phyloP scores from a whole-genome alignment of 2,797 vertebrate species.

The Sciaenops ocellatus region DNA sequence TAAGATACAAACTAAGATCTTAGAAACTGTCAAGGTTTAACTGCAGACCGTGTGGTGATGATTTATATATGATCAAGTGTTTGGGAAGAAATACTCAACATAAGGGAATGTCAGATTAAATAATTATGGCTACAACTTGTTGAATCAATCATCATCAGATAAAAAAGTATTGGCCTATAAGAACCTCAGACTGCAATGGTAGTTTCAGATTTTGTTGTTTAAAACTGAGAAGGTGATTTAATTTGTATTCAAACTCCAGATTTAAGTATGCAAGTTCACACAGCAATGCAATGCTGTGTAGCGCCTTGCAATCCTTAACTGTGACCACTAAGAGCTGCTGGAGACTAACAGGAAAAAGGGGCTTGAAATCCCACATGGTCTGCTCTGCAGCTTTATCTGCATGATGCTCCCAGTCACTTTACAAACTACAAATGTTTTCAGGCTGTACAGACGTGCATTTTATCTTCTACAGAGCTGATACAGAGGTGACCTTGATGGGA shows the following conservation, averaged over 20 bases:
- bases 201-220: not conserved
- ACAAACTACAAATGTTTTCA: constrained; percentile 17
- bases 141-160: too few relatives aligned
- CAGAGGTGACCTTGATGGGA: constrained; percentile 27
- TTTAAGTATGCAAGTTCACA: not conserved
- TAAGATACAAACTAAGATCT: constrained; percentile 45
- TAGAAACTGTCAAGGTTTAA: constrained; percentile 12
- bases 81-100: constrained; percentile 19
- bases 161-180: too few relatives aligned
- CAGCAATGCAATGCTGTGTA: not conserved
- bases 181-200: not conserved
- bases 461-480: not conserved
- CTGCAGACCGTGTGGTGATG: not conserved
- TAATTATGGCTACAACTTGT: constrained; percentile 7
- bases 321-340: constrained; percentile 71
- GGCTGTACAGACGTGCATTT: not conserved
- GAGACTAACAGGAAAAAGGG: constrained; percentile 49
- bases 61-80: constrained; percentile 46
- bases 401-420: constrained; percentile 16
- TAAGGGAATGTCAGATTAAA: constrained; percentile 16
- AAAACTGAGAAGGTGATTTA: not conserved
- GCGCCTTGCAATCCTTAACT: constrained; percentile 26
- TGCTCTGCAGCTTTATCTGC: constrained; percentile 47
- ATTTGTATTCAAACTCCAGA: constrained; percentile 9
- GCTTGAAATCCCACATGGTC: not conserved